Conservation (phyloP, 2,888 invertebrate species). For the Chloroclystis v-ata region DNA sequence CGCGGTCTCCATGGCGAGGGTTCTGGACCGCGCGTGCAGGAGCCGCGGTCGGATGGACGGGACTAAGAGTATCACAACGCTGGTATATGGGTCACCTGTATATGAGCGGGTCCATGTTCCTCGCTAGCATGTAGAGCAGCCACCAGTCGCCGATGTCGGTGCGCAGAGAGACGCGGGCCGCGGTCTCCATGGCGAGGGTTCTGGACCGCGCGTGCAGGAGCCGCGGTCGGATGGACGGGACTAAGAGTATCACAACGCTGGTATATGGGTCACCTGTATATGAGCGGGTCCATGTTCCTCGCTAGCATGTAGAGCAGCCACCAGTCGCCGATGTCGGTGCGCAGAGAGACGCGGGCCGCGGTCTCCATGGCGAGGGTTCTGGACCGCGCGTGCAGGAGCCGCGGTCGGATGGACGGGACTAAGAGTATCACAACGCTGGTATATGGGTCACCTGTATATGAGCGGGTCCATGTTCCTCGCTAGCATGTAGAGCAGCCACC, state of each 20-base stretch:
- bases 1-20: too few species aligned
- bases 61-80: too few species aligned
- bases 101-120: conserved; percentile 92
- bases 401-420: too few species aligned
- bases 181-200: conserved; percentile 86
- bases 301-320: conserved; percentile 88
- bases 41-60: too few species aligned
- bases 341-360: conserved; percentile 59
- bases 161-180: conserved; percentile 58
- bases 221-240: conserved; percentile 84
- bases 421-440: too few species aligned
- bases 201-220: conserved; percentile 88
- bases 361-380: too few species aligned
- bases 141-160: conserved; percentile 95
- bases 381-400: too few species aligned
- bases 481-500: conserved; percentile 88
- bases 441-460: conserved; percentile 82
- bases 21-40: too few species aligned
- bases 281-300: conserved; percentile 90
- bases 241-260: too few species aligned
- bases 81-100: conserved; percentile 78
- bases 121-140: conserved; percentile 84
- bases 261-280: conserved; percentile 81
- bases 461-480: conserved; percentile 92
- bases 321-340: conserved; percentile 93